Evolutionary conservation across 2,888 invertebrate genomes (phyloP).

Genomic region (Arctia plantaginis): DNA sequence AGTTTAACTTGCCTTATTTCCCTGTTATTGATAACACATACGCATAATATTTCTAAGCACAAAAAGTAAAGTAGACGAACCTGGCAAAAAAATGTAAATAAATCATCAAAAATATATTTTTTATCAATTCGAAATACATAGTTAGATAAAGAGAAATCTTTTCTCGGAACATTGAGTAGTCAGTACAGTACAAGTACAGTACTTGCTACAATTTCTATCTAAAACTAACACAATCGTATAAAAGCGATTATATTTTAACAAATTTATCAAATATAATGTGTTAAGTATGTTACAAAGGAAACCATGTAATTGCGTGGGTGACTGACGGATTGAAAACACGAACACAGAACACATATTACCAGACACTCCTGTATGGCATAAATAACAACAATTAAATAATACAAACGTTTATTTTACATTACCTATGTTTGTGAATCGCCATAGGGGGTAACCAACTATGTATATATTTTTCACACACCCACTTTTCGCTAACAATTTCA

Average conservation of each 20-base stretch:
- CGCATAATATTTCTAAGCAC: neutral
- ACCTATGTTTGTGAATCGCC: neutral
- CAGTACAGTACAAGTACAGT: neutral
- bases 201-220: neutral
- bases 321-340: slow-evolving; percentile 8
- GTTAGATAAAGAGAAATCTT: no score
- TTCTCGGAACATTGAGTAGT: neutral
- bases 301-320: slow-evolving; percentile 1
- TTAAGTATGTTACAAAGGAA: neutral
- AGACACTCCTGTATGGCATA: neutral
- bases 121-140: no score
- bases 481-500: neutral
- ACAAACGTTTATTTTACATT: neutral
- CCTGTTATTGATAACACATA: no score
- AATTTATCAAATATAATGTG: neutral
- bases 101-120: no score
- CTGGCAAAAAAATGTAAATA: no score
- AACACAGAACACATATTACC: neutral
- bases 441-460: neutral
- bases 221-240: neutral
- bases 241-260: neutral
- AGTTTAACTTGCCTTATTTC: no score
- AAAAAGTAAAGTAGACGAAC: no score
- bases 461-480: neutral
- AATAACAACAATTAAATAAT: neutral